Conservation (phyloP, 2,113 vertebrate species). For the Caranx ignobilis region DNA sequence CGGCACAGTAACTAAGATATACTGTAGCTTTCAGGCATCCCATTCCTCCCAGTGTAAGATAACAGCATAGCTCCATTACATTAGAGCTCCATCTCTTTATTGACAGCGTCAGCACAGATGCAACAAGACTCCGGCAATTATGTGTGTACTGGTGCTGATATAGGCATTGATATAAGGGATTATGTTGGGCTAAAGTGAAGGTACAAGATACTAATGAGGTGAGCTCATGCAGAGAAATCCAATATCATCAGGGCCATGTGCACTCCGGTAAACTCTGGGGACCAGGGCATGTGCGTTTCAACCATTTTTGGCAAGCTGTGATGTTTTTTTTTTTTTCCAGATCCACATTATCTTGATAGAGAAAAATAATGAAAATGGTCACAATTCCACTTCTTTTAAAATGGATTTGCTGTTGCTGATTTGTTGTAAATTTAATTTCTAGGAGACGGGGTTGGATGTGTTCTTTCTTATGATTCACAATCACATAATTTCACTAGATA, state of each 20-base stretch:
- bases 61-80: neutral
- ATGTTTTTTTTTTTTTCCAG: too few species aligned
- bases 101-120: conserved; percentile 7
- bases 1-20: neutral
- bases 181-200: conserved; percentile 5
- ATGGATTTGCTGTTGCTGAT: too few species aligned
- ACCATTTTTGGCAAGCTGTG: neutral
- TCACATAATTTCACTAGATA: too few species aligned
- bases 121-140: conserved; percentile 16
- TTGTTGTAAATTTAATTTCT: too few species aligned
- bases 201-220: conserved; percentile 24
- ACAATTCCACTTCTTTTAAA: too few species aligned
- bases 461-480: too few species aligned
- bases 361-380: too few species aligned
- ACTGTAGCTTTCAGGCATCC: neutral
- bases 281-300: neutral
- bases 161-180: neutral
- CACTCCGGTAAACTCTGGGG: neutral
- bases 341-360: too few species aligned
- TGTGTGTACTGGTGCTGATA: neutral
- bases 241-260: conserved; percentile 38
- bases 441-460: too few species aligned
- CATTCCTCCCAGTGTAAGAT: neutral
- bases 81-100: conserved; percentile 16
- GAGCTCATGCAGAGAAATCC: conserved; percentile 41